Percentiles rank a stretch among this genome's conserved stretches.
phyloP scores from a whole-genome alignment of 2,888 invertebrate species.

The Papilio gigon region DNA sequence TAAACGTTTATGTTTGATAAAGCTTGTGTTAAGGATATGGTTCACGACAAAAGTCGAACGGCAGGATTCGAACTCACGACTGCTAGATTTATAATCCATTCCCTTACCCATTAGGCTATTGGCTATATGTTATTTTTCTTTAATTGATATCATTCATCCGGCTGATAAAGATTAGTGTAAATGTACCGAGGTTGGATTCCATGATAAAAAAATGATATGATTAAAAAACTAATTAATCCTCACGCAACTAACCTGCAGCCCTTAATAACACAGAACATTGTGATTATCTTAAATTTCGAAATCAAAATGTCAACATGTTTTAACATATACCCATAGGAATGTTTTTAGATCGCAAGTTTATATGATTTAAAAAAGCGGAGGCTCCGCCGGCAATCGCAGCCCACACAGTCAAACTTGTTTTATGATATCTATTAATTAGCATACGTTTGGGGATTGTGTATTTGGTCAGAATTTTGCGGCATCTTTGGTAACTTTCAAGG shows the following conservation, averaged over 20 bases:
- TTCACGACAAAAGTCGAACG: no score
- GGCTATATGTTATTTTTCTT: neutral
- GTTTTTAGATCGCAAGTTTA: no score
- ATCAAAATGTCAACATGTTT: constrained; percentile 1
- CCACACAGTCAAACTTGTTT: neutral
- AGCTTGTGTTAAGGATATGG: neutral
- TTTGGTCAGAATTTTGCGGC: constrained; percentile 6
- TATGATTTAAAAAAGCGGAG: no score
- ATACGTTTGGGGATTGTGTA: constrained; percentile 1
- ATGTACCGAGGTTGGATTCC: constrained; percentile 11
- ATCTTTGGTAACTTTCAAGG: constrained; percentile 8
- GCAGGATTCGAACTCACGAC: no score
- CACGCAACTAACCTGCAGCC: neutral
- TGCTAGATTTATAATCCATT: neutral
- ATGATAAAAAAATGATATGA: constrained; percentile 5
- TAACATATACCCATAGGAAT: no score
- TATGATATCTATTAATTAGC: constrained; percentile 8
- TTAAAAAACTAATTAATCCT: constrained; percentile 12
- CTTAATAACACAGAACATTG: neutral
- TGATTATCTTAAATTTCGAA: neutral
- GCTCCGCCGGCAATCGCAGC: neutral
- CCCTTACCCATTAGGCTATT: no score
- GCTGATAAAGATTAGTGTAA: constrained; percentile 1
- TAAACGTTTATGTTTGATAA: no score
- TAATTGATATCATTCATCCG: constrained; percentile 6